Conservation (phyloP, 2,797 vertebrate genomes). For the Rhinoraja longicauda region DNA sequence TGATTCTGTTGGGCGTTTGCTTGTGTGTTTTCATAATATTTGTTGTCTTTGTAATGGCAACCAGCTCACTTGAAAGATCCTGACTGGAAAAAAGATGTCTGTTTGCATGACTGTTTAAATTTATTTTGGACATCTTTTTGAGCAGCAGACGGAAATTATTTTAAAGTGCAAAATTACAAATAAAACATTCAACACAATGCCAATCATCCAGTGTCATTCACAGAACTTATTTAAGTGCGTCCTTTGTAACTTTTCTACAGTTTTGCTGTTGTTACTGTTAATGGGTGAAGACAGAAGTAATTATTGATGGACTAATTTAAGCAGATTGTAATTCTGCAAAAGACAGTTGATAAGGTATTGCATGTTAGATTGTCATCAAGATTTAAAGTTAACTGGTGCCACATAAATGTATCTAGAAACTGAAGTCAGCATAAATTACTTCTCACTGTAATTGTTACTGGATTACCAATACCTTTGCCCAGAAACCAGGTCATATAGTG, state of each 20-base stretch:
- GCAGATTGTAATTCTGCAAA: background rate
- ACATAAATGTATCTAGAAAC: background rate
- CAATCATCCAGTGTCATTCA: background rate
- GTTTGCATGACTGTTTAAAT: conserved; percentile 19
- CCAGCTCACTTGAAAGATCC: conserved; percentile 16
- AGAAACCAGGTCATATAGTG: no score
- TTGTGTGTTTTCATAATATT: conserved; percentile 46
- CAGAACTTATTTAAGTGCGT: background rate
- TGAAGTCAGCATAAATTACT: conserved; percentile 15
- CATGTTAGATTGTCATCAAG: background rate
- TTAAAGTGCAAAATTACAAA: background rate
- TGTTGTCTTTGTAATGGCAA: conserved; percentile 23
- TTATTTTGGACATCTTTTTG: background rate
- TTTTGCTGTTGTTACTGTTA: background rate
- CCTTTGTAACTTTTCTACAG: background rate
- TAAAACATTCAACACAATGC: background rate
- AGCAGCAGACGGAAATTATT: background rate
- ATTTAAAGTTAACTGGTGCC: background rate
- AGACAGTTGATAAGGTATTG: no score
- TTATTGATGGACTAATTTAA: background rate
- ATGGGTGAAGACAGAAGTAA: background rate
- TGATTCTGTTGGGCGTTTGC: conserved; percentile 50
- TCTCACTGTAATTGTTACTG: background rate
- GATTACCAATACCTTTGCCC: background rate
- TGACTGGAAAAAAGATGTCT: background rate